Base-by-base conservation (phyloP, 23 tunicate genomes). In the Trididemnum clinides region DNA sequence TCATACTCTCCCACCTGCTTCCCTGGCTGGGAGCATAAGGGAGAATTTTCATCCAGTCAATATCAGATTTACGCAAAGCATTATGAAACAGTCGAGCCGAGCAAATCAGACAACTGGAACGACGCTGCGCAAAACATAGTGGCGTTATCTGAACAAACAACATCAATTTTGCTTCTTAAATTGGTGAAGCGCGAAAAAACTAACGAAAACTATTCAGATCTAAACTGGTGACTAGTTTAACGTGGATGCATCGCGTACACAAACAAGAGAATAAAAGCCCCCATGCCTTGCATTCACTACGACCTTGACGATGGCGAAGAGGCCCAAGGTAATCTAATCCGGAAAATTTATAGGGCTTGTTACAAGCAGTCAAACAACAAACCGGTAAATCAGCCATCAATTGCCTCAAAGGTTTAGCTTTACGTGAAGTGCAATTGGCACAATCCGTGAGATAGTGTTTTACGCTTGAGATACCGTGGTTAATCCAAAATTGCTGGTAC, bases 261-360 rank as follows among this genome's bases (percentile, higher is more conserved):
- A 73, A 6, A 22, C 80, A 73, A 19, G 80, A 36, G 22, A 73
- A 73, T 29, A 73, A 28, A 2, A 73, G 28, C 3, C 80, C 80
- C 80, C 80, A 73, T 18, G 54, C 80, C 57, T 73, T 73, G 10
- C 57, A 20, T 1, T 73, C 31, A 19, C 57, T 73, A 6, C 80
- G 3, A 2, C 80, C 80, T 29, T 73, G 31, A 36, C 28, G 5
- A 28, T 7, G 38, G 2, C 37, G 26, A 12, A 36, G 25, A 38
- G 80, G 80, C 2, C 80, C 54, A 7, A 73, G 25, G 38, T 36
- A 73, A 73, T 73, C 80, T 20, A 73, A 20, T 2, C 80, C 80
- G 57, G 28, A 36, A 38, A 20, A n/a, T 19, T 2, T 20, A 73
- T 36, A 73, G 57, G 80, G 80, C 57, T 73, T 73, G 28, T 73